Conservation (phyloP, 2,797 vertebrate species). For the Acanthis flammea region DNA sequence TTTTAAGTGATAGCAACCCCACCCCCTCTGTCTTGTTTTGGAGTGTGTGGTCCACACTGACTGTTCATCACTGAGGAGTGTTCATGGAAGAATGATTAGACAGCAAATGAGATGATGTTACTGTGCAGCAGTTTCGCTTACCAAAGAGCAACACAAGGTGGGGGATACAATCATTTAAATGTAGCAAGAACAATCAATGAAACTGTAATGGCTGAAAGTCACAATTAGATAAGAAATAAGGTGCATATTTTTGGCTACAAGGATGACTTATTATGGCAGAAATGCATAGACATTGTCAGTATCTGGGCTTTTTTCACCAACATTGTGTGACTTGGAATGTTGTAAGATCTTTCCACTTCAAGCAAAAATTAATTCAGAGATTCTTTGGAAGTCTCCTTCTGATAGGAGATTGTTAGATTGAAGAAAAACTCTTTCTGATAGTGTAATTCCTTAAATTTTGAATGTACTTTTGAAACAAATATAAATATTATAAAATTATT, state of each 20-base stretch:
- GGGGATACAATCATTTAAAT: neutral
- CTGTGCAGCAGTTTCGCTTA: neutral
- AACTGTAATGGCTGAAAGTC: neutral
- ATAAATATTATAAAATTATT: neutral
- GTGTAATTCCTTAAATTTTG: neutral
- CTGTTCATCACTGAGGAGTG: neutral
- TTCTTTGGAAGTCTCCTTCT: neutral
- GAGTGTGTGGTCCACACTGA: neutral
- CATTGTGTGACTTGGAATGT: neutral
- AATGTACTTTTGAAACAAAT: neutral
- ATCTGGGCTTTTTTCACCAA: fast-evolving
- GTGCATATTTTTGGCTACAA: neutral
- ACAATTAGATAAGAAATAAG: neutral
- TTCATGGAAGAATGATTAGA: neutral
- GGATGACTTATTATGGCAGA: neutral
- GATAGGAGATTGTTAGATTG: neutral
- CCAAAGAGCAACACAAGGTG: neutral
- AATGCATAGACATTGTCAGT: neutral
- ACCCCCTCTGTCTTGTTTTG: neutral
- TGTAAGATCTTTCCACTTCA: neutral
- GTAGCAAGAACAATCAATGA: neutral
- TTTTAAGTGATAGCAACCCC: neutral
- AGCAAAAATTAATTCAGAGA: neutral
- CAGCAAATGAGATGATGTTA: neutral
- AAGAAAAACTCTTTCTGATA: neutral